phyloP scores from a whole-genome alignment of 1,140 invertebrate species.

The Cephus cinctus region DNA sequence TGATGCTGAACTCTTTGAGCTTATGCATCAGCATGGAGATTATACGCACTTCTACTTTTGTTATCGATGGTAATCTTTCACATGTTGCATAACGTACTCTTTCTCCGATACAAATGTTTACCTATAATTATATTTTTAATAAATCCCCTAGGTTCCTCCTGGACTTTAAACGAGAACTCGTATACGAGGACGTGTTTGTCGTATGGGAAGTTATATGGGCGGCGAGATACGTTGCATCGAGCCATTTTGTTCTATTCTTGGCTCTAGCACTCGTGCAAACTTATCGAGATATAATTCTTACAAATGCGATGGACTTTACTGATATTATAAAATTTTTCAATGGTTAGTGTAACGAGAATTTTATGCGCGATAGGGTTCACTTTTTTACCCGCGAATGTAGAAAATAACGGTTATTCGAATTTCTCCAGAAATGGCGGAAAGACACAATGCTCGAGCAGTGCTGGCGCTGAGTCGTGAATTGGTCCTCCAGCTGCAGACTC shows the following conservation, averaged over 20 bases:
- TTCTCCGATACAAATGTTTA: no score
- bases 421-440: slow-evolving; percentile 87
- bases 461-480: slow-evolving; percentile 78
- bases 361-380: slow-evolving; percentile 2
- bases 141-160: slow-evolving; percentile 57
- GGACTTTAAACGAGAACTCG: slow-evolving; percentile 78
- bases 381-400: slow-evolving; percentile 10
- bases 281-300: slow-evolving; percentile 90
- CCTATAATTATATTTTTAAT: neutral
- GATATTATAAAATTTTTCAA: slow-evolving; percentile 98
- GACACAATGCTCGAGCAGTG: slow-evolving; percentile 83
- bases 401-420: slow-evolving; percentile 2
- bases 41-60: slow-evolving; percentile 98
- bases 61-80: slow-evolving; percentile 79
- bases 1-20: slow-evolving; percentile 89
- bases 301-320: slow-evolving; percentile 96
- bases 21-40: slow-evolving; percentile 93
- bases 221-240: slow-evolving; percentile 81
- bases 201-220: slow-evolving; percentile 97
- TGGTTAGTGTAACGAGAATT: slow-evolving; percentile 61
- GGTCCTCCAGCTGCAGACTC: slow-evolving; percentile 82
- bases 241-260: slow-evolving; percentile 90
- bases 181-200: slow-evolving; percentile 90
- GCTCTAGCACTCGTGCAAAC: slow-evolving; percentile 88
- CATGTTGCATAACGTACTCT: no score